Base-by-base conservation (phyloP, 2,888 invertebrate species). In the Morpho deidamia region DNA sequence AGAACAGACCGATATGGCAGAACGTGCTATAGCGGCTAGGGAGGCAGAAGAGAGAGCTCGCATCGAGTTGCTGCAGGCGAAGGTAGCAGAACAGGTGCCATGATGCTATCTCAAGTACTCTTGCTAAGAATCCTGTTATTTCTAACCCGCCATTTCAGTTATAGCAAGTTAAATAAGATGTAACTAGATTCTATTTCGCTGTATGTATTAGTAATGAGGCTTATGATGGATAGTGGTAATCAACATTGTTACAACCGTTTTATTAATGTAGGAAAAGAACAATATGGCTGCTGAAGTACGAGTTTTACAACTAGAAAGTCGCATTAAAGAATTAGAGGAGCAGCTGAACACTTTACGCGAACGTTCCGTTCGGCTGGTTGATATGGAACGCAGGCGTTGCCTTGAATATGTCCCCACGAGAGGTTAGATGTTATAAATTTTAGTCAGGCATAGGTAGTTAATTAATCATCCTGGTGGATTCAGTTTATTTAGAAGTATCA, bases 41-140 rank as follows among this genome's bases (percentile, higher is more conserved):
- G 68, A 71, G 43, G 67, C 65, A 0, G 79, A 80, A 43, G 70
- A 72, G 39, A 68, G 65, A 35, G 44, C 70, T 14, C 78, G 70
- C 44, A 55, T 66, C 39, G 79, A 83, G 54, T 63, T 66, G 33
- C 76, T 87, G 11, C 76, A 80, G 71, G 74, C 74, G 70, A 84
- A 83, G 74, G 70, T 83, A 71, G 74, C 74, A 56, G 80, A 80
- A 64, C 82, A 87, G 86, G 86, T 86, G 72, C 72, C 66, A 68
- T 51, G 51, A 55, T 49, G 51, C 48, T 54, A 43, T 55, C 47
- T 58, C 53, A 41, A 63, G 49, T 57, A 56, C 57, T 59, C 54
- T 45, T 11, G 11, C 14, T 12, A 34, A 44, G 33, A 11, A 33
- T n/a, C 23, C 35, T 11, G 23, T 8, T 40, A 23, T 8, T 39